Percentiles rank a stretch among this genome's conserved stretches.
Evolutionary conservation across 2,888 invertebrate genomes (phyloP).

Genomic region (Netelia virgata): DNA sequence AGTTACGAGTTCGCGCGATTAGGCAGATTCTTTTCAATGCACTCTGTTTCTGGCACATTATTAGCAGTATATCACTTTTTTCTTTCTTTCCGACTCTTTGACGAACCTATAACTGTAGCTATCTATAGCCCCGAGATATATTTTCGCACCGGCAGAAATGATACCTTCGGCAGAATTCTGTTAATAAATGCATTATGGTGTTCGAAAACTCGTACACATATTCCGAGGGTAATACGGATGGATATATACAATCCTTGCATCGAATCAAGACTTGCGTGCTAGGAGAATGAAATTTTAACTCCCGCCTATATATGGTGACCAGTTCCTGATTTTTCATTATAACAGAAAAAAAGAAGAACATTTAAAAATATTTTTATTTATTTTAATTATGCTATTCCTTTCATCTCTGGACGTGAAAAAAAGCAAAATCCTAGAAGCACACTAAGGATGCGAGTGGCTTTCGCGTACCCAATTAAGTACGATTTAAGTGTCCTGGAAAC

Average conservation of each 20-base stretch:
- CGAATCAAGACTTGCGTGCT: too few relatives aligned
- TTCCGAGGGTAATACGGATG: neutral
- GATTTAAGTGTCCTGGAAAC: too few relatives aligned
- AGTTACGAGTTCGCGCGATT: neutral
- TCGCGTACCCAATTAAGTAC: too few relatives aligned
- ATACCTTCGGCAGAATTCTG: conserved; percentile 35
- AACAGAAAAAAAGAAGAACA: too few relatives aligned
- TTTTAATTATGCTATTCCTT: too few relatives aligned
- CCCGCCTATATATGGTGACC: too few relatives aligned
- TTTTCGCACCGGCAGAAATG: conserved; percentile 7
- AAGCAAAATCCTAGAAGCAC: too few relatives aligned
- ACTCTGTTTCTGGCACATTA: neutral
- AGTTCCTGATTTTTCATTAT: too few relatives aligned
- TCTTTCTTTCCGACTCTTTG: neutral
- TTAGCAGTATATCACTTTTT: neutral
- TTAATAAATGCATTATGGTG: conserved; percentile 48
- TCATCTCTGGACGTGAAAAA: too few relatives aligned
- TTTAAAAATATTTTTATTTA: too few relatives aligned
- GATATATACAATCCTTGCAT: neutral
- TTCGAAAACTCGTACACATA: neutral
- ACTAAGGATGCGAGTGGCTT: too few relatives aligned
- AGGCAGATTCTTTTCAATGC: neutral
- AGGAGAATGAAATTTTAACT: too few relatives aligned
- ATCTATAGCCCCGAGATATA: neutral
- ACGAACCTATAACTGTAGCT: neutral